Evolutionary conservation across 2,888 invertebrate species (phyloP), one percentile per base, ranked within the genome.

Genomic region (Scaptodrosophila latifasciaeformis): DNA sequence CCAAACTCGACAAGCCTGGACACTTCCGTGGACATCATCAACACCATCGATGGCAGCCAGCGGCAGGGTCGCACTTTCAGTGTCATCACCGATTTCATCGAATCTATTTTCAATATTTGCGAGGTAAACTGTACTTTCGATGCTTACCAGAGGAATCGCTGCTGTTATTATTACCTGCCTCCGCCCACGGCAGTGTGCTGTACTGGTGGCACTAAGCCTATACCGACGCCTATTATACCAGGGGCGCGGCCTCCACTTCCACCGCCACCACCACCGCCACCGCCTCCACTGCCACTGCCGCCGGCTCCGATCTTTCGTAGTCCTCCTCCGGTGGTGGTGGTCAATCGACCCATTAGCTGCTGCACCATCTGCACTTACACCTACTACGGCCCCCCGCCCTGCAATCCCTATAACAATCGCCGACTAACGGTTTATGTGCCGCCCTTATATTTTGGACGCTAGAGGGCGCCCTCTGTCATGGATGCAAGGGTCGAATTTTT

Each of bases 361-460:
- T 83, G 83, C 58, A 72, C 59, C 1, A 50, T 67, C 2, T 83
- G 83, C 54, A 77, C 70, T 12, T 66, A 49, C 2, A 76, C 70
- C 18, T 75, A 72, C 55, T 82, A 70, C 44, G 83, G 80, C 1
- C 82, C 83, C 3, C 82, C 83, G 15, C 84, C 83, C 0, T 84
- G 83, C 30, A 57, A 67, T 15, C 71, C 67, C 34, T 68, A 57
- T 31, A 37, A 53, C 15, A 48, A 54, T 24, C 53, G 30, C 12
- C 65, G 51, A 6, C 67, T 70, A 5, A 67, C 77, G 12, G 62
- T 81, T 42, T 79, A 76, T 19, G 57, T 74, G 4, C 80, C 75
- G 2, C 71, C 82, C 0, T 65, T 79, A 7, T 81, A 66, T 54
- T 77, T 62, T 12, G 77, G 77, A 1, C 60, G 61, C 30, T 64